Evolutionary conservation across 2,113 vertebrate genomes (phyloP).

Genomic region (Stictonetta naevosa): DNA sequence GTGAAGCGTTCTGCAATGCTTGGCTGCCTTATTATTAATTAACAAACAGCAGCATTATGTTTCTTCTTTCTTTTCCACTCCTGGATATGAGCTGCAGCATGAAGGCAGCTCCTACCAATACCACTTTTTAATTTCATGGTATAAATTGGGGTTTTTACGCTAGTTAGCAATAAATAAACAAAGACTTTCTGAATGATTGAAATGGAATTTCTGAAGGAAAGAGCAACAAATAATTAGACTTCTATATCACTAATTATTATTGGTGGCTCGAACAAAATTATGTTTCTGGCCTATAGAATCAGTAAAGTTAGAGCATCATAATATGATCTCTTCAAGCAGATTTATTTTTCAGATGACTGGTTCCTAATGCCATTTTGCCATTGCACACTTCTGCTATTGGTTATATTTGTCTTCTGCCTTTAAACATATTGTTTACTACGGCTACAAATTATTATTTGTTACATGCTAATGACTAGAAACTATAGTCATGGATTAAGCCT

Average conservation of each 20-base stretch:
- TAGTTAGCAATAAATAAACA: conserved; percentile 76
- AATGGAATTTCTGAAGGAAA: conserved; percentile 73
- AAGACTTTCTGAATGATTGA: conserved; percentile 66
- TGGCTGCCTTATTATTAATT: conserved; percentile 73
- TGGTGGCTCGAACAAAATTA: conserved; percentile 62
- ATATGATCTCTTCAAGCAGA: conserved; percentile 48
- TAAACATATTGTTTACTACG: conserved; percentile 12
- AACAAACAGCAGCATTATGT: conserved; percentile 65
- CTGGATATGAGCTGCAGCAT: conserved; percentile 66
- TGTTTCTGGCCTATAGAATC: conserved; percentile 59
- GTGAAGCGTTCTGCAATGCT: conserved; percentile 44
- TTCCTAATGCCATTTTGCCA: not conserved
- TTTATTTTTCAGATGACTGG: conserved; percentile 43
- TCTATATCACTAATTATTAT: conserved; percentile 71
- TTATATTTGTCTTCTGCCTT: not conserved
- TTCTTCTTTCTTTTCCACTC: conserved; percentile 58
- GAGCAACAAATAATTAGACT: conserved; percentile 69
- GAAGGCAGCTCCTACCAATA: conserved; percentile 66
- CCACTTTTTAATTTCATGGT: conserved; percentile 76
- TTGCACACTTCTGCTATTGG: not conserved
- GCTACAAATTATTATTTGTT: not conserved
- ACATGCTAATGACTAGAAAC: not conserved
- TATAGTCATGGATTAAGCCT: fast-evolving
- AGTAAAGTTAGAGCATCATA: conserved; percentile 38
- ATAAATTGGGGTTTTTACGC: conserved; percentile 72